Conservation (phyloP, 1,140 invertebrate genomes). For the Drosophila triauraria region DNA sequence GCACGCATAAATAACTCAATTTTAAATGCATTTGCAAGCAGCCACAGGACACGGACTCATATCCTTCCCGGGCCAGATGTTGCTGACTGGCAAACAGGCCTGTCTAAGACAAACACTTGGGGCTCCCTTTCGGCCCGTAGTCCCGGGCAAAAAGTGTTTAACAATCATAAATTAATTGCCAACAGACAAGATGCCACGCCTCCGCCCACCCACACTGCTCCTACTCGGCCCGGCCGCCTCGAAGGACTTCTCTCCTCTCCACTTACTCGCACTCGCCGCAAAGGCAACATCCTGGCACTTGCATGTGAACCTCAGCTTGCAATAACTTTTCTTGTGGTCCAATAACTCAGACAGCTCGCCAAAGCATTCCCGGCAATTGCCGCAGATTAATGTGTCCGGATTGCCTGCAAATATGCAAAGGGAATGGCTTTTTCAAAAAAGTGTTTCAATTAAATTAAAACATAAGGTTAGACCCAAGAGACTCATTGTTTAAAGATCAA, state of each 20-base stretch:
- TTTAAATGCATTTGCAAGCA: constrained; percentile 76
- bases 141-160: constrained; percentile 77
- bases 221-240: not conserved
- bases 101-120: constrained; percentile 56
- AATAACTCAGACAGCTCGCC: constrained; percentile 92
- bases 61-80: constrained; percentile 58
- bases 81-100: constrained; percentile 72
- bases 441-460: constrained; percentile 1
- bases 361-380: constrained; percentile 94
- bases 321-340: constrained; percentile 94
- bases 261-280: constrained; percentile 84
- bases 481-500: too few relatives aligned
- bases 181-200: constrained; percentile 50
- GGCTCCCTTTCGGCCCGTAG: constrained; percentile 11
- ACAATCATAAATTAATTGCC: constrained; percentile 85
- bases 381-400: constrained; percentile 95
- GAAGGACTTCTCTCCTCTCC: not conserved
- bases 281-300: constrained; percentile 89
- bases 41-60: constrained; percentile 46
- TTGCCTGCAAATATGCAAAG: constrained; percentile 88
- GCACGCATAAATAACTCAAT: constrained; percentile 80
- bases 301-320: constrained; percentile 93
- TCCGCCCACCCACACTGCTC: not conserved
- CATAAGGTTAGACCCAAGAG: not conserved
- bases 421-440: constrained; percentile 8